A percentile compares a stretch with the other conserved stretches of the same genome.
Evolutionary conservation across 2,888 invertebrate species (phyloP).

Genomic region (Leucania comma): DNA sequence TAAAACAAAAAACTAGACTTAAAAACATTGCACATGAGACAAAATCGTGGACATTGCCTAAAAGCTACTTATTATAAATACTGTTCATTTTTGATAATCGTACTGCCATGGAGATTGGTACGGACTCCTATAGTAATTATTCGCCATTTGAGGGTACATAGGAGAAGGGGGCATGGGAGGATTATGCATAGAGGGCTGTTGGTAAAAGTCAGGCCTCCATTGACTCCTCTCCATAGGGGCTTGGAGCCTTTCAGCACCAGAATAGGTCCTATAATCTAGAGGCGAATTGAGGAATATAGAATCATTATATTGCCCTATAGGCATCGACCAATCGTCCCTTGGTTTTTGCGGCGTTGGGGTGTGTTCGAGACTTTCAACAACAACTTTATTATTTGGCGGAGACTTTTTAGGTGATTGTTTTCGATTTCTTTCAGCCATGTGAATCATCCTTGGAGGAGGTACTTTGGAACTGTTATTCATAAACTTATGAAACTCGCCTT

Average conservation of each 20-base stretch:
- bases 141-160: slow-evolving; percentile 75
- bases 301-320: slow-evolving; percentile 85
- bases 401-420: slow-evolving; percentile 8
- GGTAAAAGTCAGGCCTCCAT: slow-evolving; percentile 75
- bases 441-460: background rate
- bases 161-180: slow-evolving; percentile 49
- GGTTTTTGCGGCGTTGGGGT: slow-evolving; percentile 24
- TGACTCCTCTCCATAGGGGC: slow-evolving; percentile 62
- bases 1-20: slow-evolving; percentile 19
- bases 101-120: slow-evolving; percentile 83
- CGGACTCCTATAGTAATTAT: slow-evolving; percentile 81
- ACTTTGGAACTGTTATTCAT: slow-evolving; percentile 67
- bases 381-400: slow-evolving; percentile 58
- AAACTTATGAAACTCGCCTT: slow-evolving; percentile 85
- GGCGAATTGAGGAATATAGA: slow-evolving; percentile 81
- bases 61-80: slow-evolving; percentile 58
- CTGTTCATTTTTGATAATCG: slow-evolving; percentile 78
- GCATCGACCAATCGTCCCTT: slow-evolving; percentile 71
- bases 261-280: slow-evolving; percentile 77
- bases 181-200: slow-evolving; percentile 66
- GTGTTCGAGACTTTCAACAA: slow-evolving; percentile 65
- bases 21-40: slow-evolving; percentile 52
- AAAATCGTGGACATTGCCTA: slow-evolving; percentile 49
- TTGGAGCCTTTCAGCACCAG: slow-evolving; percentile 54
- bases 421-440: no score